These are phyloP conservation scores for Daktulosphaira vitifoliae DNA, from an alignment of 1,140 invertebrate species.

Conservation along the genomic window DNA sequence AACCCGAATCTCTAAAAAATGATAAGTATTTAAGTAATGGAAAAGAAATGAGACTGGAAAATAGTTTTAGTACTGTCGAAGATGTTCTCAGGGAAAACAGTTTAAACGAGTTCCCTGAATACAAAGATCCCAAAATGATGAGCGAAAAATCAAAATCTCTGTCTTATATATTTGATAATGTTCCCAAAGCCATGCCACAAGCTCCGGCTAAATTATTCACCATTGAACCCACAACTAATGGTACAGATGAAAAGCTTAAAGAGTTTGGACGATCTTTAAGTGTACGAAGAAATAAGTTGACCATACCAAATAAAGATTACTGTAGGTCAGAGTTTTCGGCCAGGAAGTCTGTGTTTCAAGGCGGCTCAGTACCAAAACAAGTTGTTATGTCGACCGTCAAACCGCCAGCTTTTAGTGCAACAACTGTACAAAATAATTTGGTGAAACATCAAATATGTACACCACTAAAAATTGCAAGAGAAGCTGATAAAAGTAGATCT, in stretches of 20 bases:
- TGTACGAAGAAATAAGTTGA: slow-evolving; percentile 2
- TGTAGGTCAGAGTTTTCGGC: slow-evolving; percentile 25
- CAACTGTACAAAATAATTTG: slow-evolving; percentile 1
- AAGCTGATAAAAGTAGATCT: neutral
- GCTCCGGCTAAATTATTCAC: neutral
- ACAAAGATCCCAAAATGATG: neutral
- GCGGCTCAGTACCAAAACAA: neutral
- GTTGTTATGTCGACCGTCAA: slow-evolving; percentile 10
- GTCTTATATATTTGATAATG: slow-evolving; percentile 16
- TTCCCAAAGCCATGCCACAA: slow-evolving; percentile 6
- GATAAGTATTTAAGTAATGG: slow-evolving; percentile 1
- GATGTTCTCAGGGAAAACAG: neutral
- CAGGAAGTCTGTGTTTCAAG: slow-evolving; percentile 23
- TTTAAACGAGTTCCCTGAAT: neutral
- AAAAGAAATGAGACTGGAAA: slow-evolving; percentile 11
- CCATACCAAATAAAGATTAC: slow-evolving; percentile 26
- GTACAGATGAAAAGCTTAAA: neutral
- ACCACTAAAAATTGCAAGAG: neutral
- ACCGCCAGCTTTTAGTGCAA: slow-evolving; percentile 8
- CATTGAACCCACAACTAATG: neutral
- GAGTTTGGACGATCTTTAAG: slow-evolving; percentile 18
- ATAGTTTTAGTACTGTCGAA: slow-evolving; percentile 20
- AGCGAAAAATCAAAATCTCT: slow-evolving; percentile 32
- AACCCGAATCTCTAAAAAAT: slow-evolving; percentile 4
- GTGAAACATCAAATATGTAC: slow-evolving; percentile 20